A percentile compares a stretch with the other conserved stretches of the same genome.
phyloP scores from a whole-genome alignment of 2,888 invertebrate species.

The Biston stratarius region DNA sequence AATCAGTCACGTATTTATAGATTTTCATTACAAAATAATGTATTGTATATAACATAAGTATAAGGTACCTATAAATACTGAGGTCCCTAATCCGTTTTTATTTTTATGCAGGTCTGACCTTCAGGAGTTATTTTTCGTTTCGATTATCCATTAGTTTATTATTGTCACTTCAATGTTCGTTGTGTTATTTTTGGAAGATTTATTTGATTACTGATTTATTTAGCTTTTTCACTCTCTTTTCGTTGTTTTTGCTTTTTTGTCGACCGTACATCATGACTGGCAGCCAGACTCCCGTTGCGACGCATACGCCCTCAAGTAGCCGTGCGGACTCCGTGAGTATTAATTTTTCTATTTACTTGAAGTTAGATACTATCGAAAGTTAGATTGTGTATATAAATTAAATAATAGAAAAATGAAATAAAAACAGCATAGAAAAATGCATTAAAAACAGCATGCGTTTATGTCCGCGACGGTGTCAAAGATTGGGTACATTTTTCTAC shows the following conservation, averaged over 20 bases:
- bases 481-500: no score
- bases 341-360: not conserved
- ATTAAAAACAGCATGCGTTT: no score
- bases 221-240: slow-evolving; percentile 6
- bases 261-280: slow-evolving; percentile 32
- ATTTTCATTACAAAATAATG: not conserved
- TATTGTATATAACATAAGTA: not conserved
- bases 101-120: slow-evolving; percentile 34
- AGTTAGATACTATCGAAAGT: no score
- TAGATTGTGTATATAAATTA: no score
- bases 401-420: no score
- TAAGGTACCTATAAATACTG: not conserved
- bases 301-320: slow-evolving; percentile 35
- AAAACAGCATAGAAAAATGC: no score
- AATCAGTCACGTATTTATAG: not conserved
- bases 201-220: not conserved
- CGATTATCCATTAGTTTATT: slow-evolving; percentile 7
- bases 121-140: slow-evolving; percentile 35
- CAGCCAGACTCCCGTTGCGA: slow-evolving; percentile 53
- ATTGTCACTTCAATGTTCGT: not conserved
- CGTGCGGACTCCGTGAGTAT: slow-evolving; percentile 55
- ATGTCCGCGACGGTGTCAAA: no score
- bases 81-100: slow-evolving; percentile 7
- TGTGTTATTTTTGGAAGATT: not conserved
- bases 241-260: slow-evolving; percentile 8